Base-by-base conservation (phyloP, 2,888 invertebrate genomes). In the Tachina grossa region DNA sequence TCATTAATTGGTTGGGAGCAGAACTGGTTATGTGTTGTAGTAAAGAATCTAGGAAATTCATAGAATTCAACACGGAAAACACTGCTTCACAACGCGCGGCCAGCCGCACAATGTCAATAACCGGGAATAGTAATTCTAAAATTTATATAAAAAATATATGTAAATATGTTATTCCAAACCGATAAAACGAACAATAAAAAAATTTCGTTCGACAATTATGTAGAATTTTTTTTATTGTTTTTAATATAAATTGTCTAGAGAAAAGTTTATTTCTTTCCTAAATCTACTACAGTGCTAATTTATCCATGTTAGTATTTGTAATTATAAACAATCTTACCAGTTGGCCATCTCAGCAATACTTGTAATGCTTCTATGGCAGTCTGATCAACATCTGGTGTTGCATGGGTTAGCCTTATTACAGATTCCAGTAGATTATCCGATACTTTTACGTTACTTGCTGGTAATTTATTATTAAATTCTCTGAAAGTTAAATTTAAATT, bases 61-160 rank as follows among this genome's bases (percentile, higher is more conserved):
- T 91, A 89, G 89, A 94, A 93, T 89, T 91, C 66, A 96, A 91
- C 63, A 92, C 88, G 9, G 93, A 91, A 87, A 95, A 95, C 9
- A 96, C 94, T 5, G 94, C 93, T 89, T 95, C 94, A 87, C 95
- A 95, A 63, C 97, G 95, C 53, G 98, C 94, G 0, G 97, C 96
- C 90, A 98, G 93, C 87, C 99, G 94, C 14, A 97, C 94, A 8
- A 98, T 93, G 91, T 99, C 99, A 88, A 99, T 93, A 8, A 96
- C 96, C 0, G 99, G 99, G 91, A 98, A 98, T 1, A 98, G 94
- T 87, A 96, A 94, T 90, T 97, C 96, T 94, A 92, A 77, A 93
- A 43, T 61, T 16, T n/a, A 43, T 10, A 61, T 14, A 39, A 94
- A 51, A 22, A 39, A 72, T 19, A 59, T 59, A 31, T 39, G n/a